Evolutionary conservation across 2,113 vertebrate species (phyloP).

Genomic region (Anarhynchus alexandrinus): DNA sequence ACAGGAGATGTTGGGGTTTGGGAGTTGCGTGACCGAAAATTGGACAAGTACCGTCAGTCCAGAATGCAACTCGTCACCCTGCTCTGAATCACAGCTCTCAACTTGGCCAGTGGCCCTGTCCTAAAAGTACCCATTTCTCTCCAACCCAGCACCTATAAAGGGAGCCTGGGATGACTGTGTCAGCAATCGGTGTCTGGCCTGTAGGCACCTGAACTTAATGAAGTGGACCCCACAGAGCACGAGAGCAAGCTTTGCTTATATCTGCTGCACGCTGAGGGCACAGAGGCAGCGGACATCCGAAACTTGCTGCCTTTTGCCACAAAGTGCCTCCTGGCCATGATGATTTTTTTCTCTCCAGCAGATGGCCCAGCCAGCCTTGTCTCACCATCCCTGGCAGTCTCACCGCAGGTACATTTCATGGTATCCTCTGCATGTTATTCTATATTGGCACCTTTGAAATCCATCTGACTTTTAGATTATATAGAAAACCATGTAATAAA

Average conservation of each 20-base stretch:
- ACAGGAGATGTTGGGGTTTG: neutral
- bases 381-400: neutral
- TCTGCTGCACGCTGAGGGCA: neutral
- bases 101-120: neutral
- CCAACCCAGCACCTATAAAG: neutral
- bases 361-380: neutral
- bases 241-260: neutral
- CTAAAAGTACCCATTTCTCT: neutral
- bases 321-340: rapidly evolving
- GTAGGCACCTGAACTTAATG: neutral
- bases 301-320: neutral
- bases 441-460: neutral
- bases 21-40: rapidly evolving
- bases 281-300: rapidly evolving
- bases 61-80: neutral
- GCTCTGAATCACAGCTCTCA: neutral
- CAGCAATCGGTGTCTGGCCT: neutral
- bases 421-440: neutral
- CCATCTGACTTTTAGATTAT: neutral
- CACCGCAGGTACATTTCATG: rapidly evolving
- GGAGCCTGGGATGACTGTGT: neutral
- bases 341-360: neutral
- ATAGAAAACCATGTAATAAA: neutral
- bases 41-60: neutral
- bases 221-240: rapidly evolving